Conservation (phyloP, 2,797 vertebrate species). For the Leptoclinus maculatus region DNA sequence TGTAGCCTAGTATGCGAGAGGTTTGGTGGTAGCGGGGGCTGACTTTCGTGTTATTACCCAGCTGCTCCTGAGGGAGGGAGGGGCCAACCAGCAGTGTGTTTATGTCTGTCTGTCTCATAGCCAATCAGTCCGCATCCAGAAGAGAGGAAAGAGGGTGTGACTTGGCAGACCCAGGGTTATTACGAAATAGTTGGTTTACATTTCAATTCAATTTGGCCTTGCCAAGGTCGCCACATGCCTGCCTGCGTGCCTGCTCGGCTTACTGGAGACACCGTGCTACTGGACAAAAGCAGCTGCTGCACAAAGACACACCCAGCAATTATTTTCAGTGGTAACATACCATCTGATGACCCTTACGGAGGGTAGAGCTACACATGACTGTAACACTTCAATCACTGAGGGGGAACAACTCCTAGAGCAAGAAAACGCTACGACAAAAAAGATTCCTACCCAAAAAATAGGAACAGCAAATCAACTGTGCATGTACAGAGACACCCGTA, state of each 20-base stretch:
- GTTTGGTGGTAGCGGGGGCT: constrained; percentile 39
- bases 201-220: constrained; percentile 82
- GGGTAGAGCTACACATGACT: constrained; percentile 62
- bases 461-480: constrained; percentile 24
- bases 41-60: constrained; percentile 72
- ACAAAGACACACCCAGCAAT: constrained; percentile 84
- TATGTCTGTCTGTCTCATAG: constrained; percentile 64
- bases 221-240: constrained; percentile 84
- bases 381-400: constrained; percentile 44
- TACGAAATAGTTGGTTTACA: constrained; percentile 84
- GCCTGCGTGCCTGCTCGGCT: constrained; percentile 68
- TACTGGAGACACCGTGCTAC: constrained; percentile 73
- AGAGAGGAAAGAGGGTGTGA: constrained; percentile 77
- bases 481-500: constrained; percentile 17
- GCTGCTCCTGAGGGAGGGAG: constrained; percentile 68
- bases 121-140: constrained; percentile 66
- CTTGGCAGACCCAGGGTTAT: constrained; percentile 81
- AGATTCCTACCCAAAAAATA: constrained; percentile 3
- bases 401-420: constrained; percentile 32
- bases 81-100: constrained; percentile 64
- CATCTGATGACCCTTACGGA: constrained; percentile 74
- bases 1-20: constrained; percentile 25
- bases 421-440: constrained; percentile 28
- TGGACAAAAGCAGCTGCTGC: constrained; percentile 86
- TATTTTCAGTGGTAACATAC: constrained; percentile 82